Evolutionary conservation across 37 sponge, comb jelly and placozoan species (phyloP).

Genomic region (Cliona cf. orientalis): DNA sequence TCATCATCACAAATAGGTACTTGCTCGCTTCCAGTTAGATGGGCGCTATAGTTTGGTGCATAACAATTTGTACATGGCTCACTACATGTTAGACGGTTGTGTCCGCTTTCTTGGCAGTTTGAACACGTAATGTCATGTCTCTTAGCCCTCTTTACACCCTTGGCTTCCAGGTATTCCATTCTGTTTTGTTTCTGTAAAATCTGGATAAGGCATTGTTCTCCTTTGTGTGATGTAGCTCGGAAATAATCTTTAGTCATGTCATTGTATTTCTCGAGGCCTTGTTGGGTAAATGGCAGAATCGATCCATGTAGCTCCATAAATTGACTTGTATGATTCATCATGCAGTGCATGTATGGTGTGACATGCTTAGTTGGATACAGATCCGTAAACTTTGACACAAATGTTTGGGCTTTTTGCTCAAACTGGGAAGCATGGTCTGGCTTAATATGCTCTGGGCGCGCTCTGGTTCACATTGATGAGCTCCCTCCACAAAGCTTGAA

Average conservation of each 20-base stretch:
- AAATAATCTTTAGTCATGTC: conserved; percentile 16
- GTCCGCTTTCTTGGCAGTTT: too few relatives aligned
- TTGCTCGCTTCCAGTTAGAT: too few relatives aligned
- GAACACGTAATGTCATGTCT: too few relatives aligned
- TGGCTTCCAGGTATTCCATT: neutral
- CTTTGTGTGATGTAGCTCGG: conserved; percentile 18
- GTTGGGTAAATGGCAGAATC: conserved; percentile 20
- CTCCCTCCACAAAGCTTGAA: conserved; percentile 13
- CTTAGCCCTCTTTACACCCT: neutral
- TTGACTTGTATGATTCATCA: conserved; percentile 30
- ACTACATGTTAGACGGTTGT: too few relatives aligned
- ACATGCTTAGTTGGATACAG: neutral
- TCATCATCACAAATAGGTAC: too few relatives aligned
- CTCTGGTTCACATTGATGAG: neutral
- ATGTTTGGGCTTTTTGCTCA: conserved; percentile 1
- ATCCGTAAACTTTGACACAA: conserved; percentile 4
- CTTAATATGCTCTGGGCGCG: neutral
- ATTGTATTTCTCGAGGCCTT: conserved; percentile 30
- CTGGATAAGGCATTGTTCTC: conserved; percentile 4
- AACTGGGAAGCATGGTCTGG: neutral
- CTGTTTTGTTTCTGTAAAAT: conserved; percentile 23
- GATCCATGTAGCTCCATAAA: conserved; percentile 22
- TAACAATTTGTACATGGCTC: too few relatives aligned
- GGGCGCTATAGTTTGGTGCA: too few relatives aligned
- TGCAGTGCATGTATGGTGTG: conserved; percentile 44